Conservation (phyloP, 2,797 vertebrate genomes). For the Oreochromis grahami region DNA sequence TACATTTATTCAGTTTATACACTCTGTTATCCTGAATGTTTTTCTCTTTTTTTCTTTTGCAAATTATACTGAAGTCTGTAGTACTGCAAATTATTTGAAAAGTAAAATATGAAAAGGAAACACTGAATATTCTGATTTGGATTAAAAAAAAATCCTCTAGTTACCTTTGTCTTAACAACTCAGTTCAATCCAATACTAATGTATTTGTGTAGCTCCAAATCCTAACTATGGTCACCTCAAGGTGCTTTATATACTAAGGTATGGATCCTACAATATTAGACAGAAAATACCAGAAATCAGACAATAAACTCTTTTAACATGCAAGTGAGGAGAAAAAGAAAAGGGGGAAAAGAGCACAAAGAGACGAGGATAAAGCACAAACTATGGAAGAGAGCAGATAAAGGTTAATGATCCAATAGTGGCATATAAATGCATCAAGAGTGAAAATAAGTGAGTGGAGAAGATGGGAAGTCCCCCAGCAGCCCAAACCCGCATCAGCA, state of each 20-base stretch:
- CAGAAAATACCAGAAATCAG: neutral
- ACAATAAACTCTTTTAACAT: neutral
- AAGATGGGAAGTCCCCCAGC: neutral
- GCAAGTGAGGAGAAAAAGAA: neutral
- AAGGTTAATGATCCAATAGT: neutral
- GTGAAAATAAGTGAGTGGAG: neutral
- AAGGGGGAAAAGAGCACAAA: neutral
- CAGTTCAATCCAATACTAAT: neutral
- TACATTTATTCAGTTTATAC: neutral
- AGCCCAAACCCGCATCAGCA: neutral
- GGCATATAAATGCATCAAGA: neutral
- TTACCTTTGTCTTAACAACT: neutral
- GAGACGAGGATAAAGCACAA: rapidly evolving
- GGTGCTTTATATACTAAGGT: neutral
- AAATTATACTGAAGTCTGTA: neutral
- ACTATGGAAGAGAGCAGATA: neutral
- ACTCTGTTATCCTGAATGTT: neutral
- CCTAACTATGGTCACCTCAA: neutral
- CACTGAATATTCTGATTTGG: neutral
- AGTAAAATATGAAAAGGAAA: neutral
- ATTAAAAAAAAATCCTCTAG: neutral
- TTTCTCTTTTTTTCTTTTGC: neutral
- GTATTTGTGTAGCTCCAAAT: neutral
- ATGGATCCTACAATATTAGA: neutral
- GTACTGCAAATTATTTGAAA: neutral